Evolutionary conservation across 2,797 vertebrate species (phyloP).

Genomic region (Pipistrellus pipistrellus): DNA sequence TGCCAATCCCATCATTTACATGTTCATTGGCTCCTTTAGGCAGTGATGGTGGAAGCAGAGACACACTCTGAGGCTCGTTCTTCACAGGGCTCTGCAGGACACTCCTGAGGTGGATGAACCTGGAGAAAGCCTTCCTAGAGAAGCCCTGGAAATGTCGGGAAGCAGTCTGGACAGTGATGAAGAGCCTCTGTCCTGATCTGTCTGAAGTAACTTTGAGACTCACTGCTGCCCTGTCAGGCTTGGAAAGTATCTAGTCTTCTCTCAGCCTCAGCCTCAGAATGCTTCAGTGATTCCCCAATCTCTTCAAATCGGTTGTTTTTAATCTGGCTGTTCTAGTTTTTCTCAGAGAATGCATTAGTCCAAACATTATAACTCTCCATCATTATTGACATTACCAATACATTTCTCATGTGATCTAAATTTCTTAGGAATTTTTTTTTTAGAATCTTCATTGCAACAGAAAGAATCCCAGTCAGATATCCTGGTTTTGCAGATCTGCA

Average conservation of each 20-base stretch:
- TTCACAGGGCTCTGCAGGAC: neutral
- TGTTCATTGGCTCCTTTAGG: constrained; percentile 62
- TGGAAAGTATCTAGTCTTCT: neutral
- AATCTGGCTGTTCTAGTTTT: neutral
- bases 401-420: neutral
- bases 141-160: fast-evolving
- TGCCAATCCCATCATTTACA: constrained; percentile 66
- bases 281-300: neutral
- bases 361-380: neutral
- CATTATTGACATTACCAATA: neutral
- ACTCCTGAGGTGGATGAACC: neutral
- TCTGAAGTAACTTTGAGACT: neutral
- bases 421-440: constrained; percentile 4
- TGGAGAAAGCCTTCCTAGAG: neutral
- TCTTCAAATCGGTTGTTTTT: neutral
- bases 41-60: fast-evolving
- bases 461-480: too few species aligned
- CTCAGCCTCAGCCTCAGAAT: neutral
- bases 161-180: neutral
- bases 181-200: neutral
- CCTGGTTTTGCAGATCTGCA: too few species aligned
- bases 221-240: too few species aligned
- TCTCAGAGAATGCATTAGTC: neutral
- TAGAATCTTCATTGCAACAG: neutral
- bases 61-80: neutral